Base-by-base conservation (phyloP, 2,113 vertebrate species). In the Scolopax mira region DNA sequence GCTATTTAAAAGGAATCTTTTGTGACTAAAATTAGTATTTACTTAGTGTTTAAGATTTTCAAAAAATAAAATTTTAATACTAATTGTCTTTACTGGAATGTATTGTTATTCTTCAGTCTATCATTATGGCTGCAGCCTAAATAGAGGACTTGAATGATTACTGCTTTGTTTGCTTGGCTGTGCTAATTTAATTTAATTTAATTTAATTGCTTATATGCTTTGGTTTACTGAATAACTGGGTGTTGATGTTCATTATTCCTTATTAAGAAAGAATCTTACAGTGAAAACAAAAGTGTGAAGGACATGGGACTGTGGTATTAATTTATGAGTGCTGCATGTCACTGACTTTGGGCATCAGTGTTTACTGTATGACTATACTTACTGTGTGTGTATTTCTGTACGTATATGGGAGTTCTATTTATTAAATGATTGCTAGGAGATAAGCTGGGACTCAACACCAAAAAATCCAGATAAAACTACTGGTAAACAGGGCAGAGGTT, bases 121-220 rank as follows among this genome's bases (percentile, higher is more conserved):
- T 85, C 95, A 90, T 95, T 97, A 73, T 83, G 95, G 97, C 96
- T 96, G 78, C 86, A 65, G 93, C 66, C 88, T 94, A 91, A 97
- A 96, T 6, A 96, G 87, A 96, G 85, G 92, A 58, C 87, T 92
- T 95, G 97, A 98, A 96, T 95, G 93, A 97, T 90, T 78, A 51
- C 58, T 92, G 92, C 96, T 98, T 98, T 98, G 97, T 98, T 98
- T 98, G 97, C 94, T 96, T 92, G 94, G 86, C 93, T 97, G 73
- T 98, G 96, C 96, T 98, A 96, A 98, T 98, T 98, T 97, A 97
- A 97, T 97, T 98, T 97, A 97, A 97, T 97, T 96, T 96, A 75
- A 95, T 97, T 97, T 49, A 97, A 97, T 97, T 97, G 96, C 91
- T 96, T 95, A 93, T 96, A 95, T 90, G 93, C 96, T 96, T 98